Evolutionary conservation across 2,888 invertebrate genomes (phyloP), one percentile per base, ranked within the genome.

Genomic region (Lasioglossum vierecki): DNA sequence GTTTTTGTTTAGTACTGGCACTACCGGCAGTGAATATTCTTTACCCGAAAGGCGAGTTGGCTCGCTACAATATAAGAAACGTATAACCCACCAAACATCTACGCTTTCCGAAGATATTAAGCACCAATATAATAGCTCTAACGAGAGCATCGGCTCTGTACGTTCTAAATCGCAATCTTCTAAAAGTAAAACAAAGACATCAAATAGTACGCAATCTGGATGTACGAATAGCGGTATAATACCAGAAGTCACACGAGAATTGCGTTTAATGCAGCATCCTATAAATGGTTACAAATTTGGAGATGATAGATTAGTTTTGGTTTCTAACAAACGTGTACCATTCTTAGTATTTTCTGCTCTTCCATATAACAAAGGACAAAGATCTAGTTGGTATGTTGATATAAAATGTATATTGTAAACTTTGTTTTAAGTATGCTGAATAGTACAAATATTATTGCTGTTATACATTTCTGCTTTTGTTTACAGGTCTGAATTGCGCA

Each of bases 311-410:
- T 96, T 99, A 88, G 97, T 98, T 82, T 96, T 99, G 95, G 97
- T 98, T 63, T 97, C 98, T 76, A 96, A 97, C 9, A 97, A 97
- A 91, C 97, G 97, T 92, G 97, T 97, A 82, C 99, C 99, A 57
- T 97, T 98, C 95, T 96, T 97, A 90, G 96, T 99, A 85, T 99
- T 98, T 95, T 99, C 99, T 63, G 97, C 98, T 80, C 96, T 99
- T 93, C 98, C 99, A 57, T 98, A 98, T 94, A 97, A 96, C 81
- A 97, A 97, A 94, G 96, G 96, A 91, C 95, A 96, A 85, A 96
- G 97, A 83, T 96, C 95, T 93, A 96, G 96, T 91, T 96, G 97
- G 97, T 97, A 94, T 95, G 95, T 72, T 30, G 15, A 63, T 79
- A 63, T 79, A 15, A 22, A 4, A 76, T 39, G 13, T 79, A 70